Percentiles rank a stretch among this genome's conserved stretches.
Conservation (phyloP, 2,113 vertebrate genomes). For the Cygnus buccinator region DNA sequence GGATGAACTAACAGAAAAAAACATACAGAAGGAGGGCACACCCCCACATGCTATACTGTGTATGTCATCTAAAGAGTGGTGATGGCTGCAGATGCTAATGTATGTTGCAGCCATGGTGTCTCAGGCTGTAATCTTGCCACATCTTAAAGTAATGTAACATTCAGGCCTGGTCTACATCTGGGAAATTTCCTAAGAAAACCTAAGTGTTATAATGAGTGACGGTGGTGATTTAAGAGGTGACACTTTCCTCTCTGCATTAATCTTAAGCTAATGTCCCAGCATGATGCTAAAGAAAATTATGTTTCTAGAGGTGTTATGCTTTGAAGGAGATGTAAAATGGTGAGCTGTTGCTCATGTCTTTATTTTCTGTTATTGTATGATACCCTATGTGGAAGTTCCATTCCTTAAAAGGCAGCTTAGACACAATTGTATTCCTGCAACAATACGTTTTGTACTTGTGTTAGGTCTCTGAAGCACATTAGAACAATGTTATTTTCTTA, state of each 20-base stretch:
- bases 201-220: not conserved
- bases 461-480: not conserved
- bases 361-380: not conserved
- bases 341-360: not conserved
- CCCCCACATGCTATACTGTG: not conserved
- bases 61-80: not conserved
- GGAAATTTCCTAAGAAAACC: not conserved
- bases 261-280: not conserved
- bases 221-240: not conserved
- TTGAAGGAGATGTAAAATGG: not conserved
- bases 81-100: not conserved
- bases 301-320: not conserved
- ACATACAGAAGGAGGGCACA: not conserved
- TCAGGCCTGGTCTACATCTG: not conserved
- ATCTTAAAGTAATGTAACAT: not conserved
- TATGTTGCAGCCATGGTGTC: not conserved
- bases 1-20: not conserved
- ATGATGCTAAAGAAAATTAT: not conserved
- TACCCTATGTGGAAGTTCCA: fast-evolving
- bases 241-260: not conserved
- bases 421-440: not conserved
- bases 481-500: not conserved
- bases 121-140: not conserved
- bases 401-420: not conserved
- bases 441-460: not conserved